These are phyloP conservation scores for Aspiorhynchus laticeps DNA, from an alignment of 2,113 vertebrate genomes.

Conservation along the genomic window DNA sequence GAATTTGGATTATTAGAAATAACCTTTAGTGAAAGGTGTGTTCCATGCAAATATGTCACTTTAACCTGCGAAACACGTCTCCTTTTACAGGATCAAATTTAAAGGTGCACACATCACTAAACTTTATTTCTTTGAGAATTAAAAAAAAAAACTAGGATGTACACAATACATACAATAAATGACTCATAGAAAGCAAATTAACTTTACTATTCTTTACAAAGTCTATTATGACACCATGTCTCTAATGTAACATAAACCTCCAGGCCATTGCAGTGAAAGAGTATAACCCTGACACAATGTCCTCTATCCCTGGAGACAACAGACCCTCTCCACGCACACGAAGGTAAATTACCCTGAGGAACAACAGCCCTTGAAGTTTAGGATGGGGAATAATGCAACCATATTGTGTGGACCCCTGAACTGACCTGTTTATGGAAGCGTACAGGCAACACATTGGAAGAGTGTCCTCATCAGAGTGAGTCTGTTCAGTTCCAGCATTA, in stretches of 20 bases:
- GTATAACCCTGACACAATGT: neutral
- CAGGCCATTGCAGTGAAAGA: neutral
- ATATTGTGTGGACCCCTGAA: constrained; percentile 65
- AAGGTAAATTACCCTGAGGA: constrained; percentile 70
- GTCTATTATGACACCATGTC: neutral
- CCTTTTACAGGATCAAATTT: neutral
- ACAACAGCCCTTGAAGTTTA: constrained; percentile 69
- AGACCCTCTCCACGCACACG: constrained; percentile 58
- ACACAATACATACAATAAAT: neutral
- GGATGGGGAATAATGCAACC: constrained; percentile 53
- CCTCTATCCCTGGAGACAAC: constrained; percentile 58
- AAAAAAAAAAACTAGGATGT: neutral
- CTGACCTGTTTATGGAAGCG: constrained; percentile 74
- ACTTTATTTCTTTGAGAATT: neutral
- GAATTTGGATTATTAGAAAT: too few relatives aligned
- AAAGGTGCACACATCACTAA: neutral
- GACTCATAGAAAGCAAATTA: neutral
- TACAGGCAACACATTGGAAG: constrained; percentile 49
- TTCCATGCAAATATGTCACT: too few relatives aligned
- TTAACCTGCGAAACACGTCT: too few relatives aligned
- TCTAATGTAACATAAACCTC: neutral
- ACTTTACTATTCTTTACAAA: neutral
- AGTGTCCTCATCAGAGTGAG: constrained; percentile 68
- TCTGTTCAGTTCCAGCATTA: constrained; percentile 56
- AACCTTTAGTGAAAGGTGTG: too few relatives aligned